Evolutionary conservation across 1,140 invertebrate species (phyloP).

Genomic region (Globodera rostochiensis): DNA sequence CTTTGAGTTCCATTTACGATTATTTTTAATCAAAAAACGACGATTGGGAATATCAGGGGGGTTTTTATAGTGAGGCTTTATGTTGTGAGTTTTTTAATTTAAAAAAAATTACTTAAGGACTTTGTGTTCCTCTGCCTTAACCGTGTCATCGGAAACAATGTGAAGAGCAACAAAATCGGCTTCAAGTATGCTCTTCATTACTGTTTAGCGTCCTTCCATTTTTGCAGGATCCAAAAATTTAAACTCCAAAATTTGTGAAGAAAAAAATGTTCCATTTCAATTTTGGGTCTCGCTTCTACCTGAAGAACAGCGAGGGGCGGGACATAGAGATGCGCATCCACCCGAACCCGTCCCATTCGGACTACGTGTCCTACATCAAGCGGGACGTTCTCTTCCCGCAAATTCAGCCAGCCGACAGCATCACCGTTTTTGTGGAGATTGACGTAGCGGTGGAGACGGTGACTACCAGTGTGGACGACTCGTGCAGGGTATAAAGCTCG

Average conservation of each 20-base stretch:
- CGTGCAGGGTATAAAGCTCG: slow-evolving; percentile 12
- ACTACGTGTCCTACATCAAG: slow-evolving; percentile 65
- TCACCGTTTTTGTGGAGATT: slow-evolving; percentile 64
- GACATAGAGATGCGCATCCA: slow-evolving; percentile 65
- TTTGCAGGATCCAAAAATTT: neutral
- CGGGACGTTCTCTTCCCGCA: slow-evolving; percentile 64
- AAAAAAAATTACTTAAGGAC: slow-evolving; percentile 35
- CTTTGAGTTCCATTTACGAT: too few species aligned
- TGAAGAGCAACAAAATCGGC: slow-evolving; percentile 61
- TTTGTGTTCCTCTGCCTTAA: slow-evolving; percentile 65
- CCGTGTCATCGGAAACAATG: slow-evolving; percentile 52
- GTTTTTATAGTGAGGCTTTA: neutral
- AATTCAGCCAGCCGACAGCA: slow-evolving; percentile 60
- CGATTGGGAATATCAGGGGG: slow-evolving; percentile 30
- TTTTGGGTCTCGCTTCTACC: slow-evolving; percentile 59
- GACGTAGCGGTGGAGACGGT: slow-evolving; percentile 65
- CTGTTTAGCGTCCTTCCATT: neutral
- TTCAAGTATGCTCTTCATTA: slow-evolving; percentile 48
- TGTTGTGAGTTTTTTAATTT: neutral
- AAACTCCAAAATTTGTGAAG: neutral
- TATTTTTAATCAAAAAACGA: slow-evolving; percentile 38
- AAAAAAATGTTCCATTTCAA: neutral
- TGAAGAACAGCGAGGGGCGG: slow-evolving; percentile 62
- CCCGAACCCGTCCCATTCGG: slow-evolving; percentile 64
- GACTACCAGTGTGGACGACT: slow-evolving; percentile 56